Base-by-base conservation (phyloP, 2,113 vertebrate species). In the Octodon degus region DNA sequence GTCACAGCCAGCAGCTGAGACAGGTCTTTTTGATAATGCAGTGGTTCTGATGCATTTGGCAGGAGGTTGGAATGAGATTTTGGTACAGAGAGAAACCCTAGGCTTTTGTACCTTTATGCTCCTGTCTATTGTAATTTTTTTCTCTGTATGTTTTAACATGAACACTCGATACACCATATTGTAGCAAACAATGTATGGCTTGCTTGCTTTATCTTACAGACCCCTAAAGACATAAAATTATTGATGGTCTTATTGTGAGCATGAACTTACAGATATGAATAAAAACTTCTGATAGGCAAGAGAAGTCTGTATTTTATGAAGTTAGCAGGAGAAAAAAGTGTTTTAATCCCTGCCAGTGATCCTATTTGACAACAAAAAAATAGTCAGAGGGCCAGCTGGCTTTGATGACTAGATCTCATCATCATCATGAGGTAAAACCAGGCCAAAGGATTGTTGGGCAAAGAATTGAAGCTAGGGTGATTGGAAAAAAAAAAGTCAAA, bases 281-380 rank as follows among this genome's bases (percentile, higher is more conserved):
- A 89, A 86, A 72, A 94, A 76, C 58, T 77, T 76, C 16, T 83
- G 40, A 89, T 58, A 50, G 84, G 43, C 81, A 70, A 40, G 55
- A 83, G 53, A 87, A 67, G 30, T 87, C 65, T 94, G 84, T 8
- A 79, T 96, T 97, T 97, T 85, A 88, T 93, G 76, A 96, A 60
- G 60, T 90, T 90, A 96, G 82, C 81, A 76, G 83, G 88, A 88
- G 94, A 92, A 94, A 93, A 94, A 94, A 65, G 25, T 55, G 62
- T 85, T 96, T 95, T 86, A 62, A 90, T 97, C 60, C 65, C 37
- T 70, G 83, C 62, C 72, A 89, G 68, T 43, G 72, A 96, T 97
- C 83, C 55, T 96, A 43, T 97, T 97, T 80, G 90, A 91, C 91
- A 87, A 83, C 22, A 86, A 86, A 93, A 86, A 92, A 94, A 90